Evolutionary conservation across 2,888 invertebrate species (phyloP), one percentile per base, ranked within the genome.

Genomic region (Macaria liturata): DNA sequence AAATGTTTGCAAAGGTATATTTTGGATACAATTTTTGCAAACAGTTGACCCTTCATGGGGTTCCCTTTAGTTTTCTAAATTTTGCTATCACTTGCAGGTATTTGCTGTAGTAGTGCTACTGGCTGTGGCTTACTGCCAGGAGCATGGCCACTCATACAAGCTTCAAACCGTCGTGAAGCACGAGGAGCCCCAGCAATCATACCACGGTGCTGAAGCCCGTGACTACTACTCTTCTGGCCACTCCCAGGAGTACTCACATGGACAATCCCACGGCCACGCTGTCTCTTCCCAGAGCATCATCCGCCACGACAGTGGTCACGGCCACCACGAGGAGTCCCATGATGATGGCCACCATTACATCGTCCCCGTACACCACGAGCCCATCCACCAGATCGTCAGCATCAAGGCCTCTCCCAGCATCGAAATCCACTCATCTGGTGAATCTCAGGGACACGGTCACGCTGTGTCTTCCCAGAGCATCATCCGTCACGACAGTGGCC

Each of bases 381-480:
- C 66, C 7, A 65, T 66, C 20, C 64, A 67, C 32, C 63, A 67
- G 48, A 57, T 60, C 30, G 32, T 63, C 43, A 52, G 58, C 49
- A 48, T 65, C 31, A 59, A 63, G 42, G 50, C 62, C 39, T 60
- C 63, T 30, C 65, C 65, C 6, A 61, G 57, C 31, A 59, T 60
- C n/a, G 20, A 65, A 31, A 57, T 63, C 30, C 65, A 67, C 4
- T 67, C 71, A 3, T 54, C 56, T 47, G 64, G 64, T 31, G 37
- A 60, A 20, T 52, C 52, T n/a, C 69, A 79, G 7, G 75, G 71
- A 48, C 74, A 79, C 8, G 75, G 71, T 46, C 75, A 79, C 9
- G 78, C 74, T 3, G 64, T 72, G 7, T 80, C 83, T 20, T 78
- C 81, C 3, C 84, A 84, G 57, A 83, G 66, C 52, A 62, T 81